Evolutionary conservation across 2,113 vertebrate species (phyloP).

Genomic region (Leucoraja erinaceus): DNA sequence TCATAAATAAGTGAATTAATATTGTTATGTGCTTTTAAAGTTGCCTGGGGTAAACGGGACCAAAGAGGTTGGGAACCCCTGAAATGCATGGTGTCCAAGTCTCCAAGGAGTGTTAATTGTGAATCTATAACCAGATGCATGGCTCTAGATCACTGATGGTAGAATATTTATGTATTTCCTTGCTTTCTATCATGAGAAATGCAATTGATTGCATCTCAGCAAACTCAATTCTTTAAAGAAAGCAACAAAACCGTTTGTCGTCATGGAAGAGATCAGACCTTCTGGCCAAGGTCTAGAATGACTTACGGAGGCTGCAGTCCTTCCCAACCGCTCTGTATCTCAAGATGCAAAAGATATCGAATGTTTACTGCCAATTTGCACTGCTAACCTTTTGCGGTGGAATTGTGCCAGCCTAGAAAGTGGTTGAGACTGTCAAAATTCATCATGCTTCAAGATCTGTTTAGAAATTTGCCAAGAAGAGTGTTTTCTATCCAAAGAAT

Average conservation of each 20-base stretch:
- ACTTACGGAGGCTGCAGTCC: not conserved
- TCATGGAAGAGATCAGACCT: not conserved
- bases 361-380: not conserved
- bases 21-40: too few relatives aligned
- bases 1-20: too few relatives aligned
- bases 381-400: too few relatives aligned
- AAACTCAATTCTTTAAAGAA: not conserved
- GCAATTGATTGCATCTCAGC: not conserved
- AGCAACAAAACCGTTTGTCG: not conserved
- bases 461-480: not conserved
- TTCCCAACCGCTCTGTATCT: too few relatives aligned
- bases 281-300: too few relatives aligned
- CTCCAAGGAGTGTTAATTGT: not conserved
- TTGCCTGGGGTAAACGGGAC: too few relatives aligned
- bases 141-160: too few relatives aligned
- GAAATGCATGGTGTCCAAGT: not conserved
- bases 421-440: not conserved
- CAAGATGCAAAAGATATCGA: not conserved
- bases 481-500: not conserved
- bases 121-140: not conserved
- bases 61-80: too few relatives aligned
- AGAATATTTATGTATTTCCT: not conserved
- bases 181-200: not conserved
- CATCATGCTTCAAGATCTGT: not conserved
- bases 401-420: not conserved